Percentiles rank a stretch among this genome's conserved stretches.
Conservation (phyloP, 2,888 invertebrate genomes). For the Yponomeuta malinellus region DNA sequence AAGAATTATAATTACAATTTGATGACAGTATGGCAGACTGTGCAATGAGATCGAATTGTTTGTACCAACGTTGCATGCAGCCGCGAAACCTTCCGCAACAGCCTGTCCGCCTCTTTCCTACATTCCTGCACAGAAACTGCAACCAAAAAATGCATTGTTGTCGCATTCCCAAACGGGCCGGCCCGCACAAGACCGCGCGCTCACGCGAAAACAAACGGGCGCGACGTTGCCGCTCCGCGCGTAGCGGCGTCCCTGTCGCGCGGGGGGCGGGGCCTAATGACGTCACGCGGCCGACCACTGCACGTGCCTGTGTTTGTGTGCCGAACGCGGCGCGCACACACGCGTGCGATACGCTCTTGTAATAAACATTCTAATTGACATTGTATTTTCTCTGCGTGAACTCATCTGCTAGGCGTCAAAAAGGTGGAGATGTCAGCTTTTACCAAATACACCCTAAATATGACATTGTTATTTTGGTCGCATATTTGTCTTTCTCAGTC, state of each 20-base stretch:
- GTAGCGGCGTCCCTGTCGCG: conserved; percentile 40
- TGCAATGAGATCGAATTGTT: too few species aligned
- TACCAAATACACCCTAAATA: not conserved
- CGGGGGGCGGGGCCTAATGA: conserved; percentile 58
- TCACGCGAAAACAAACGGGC: conserved; percentile 63
- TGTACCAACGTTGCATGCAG: too few species aligned
- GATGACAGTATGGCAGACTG: too few species aligned
- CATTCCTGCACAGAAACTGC: conserved; percentile 35
- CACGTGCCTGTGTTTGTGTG: conserved; percentile 73
- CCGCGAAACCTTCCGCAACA: too few species aligned
- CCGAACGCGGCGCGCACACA: conserved; percentile 40
- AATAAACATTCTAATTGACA: conserved; percentile 42
- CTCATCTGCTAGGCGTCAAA: not conserved
- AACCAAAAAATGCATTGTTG: conserved; percentile 29
- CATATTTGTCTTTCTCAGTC: too few species aligned
- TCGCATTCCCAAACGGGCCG: conserved; percentile 19
- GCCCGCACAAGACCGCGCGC: conserved; percentile 24
- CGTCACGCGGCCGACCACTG: conserved; percentile 52
- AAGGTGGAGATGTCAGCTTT: not conserved
- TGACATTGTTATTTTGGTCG: too few species aligned
- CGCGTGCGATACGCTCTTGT: conserved; percentile 42
- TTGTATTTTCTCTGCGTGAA: conserved; percentile 33
- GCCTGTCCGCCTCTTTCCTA: too few species aligned
- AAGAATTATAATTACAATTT: too few species aligned
- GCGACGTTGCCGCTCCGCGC: conserved; percentile 61